These are phyloP conservation scores for Pontoporia blainvillei DNA, from an alignment of 2,113 vertebrate genomes.

Conservation along the genomic window DNA sequence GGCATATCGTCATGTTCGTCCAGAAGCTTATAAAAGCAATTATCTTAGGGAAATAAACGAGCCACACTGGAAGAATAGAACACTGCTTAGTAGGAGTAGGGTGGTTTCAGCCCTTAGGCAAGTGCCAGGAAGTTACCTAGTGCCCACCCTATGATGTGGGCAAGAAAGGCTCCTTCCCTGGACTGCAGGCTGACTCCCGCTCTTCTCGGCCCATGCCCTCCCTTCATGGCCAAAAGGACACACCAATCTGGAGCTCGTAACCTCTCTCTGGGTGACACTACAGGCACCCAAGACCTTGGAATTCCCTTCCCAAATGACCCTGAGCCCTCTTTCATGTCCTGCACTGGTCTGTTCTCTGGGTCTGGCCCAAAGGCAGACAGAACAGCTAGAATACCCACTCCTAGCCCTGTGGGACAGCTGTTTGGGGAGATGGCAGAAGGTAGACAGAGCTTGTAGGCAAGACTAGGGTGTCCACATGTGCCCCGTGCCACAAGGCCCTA, in stretches of 20 bases:
- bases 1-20: not conserved
- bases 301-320: not conserved
- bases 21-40: not conserved
- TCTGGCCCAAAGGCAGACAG: not conserved
- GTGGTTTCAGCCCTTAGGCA: not conserved
- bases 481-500: not conserved
- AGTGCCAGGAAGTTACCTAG: not conserved
- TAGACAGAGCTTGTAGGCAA: not conserved
- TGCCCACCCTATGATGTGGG: rapidly evolving
- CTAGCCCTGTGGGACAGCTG: not conserved
- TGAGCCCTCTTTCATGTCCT: not conserved
- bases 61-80: not conserved
- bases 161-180: no score
- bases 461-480: not conserved
- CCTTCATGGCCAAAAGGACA: not conserved
- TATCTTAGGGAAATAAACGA: not conserved
- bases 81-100: not conserved
- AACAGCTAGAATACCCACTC: not conserved
- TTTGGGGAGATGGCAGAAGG: not conserved
- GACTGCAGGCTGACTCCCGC: no score
- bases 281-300: not conserved
- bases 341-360: not conserved
- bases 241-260: not conserved
- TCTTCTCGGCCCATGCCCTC: not conserved
- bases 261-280: not conserved